Evolutionary conservation across 2,113 vertebrate genomes (phyloP).

Genomic region (Mirza zaza): DNA sequence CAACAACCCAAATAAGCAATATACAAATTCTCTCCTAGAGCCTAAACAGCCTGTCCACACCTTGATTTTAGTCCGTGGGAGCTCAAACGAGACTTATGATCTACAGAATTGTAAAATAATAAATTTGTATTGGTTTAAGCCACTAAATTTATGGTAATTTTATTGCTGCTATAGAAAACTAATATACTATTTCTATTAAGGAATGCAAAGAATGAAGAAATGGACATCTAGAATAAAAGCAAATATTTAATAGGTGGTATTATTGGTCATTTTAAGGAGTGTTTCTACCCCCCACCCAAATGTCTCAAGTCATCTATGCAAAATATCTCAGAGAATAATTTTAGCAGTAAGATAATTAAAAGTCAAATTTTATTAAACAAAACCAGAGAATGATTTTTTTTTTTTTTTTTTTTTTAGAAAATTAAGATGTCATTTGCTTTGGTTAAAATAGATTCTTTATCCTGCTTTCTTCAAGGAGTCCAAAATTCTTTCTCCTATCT

Average conservation of each 20-base stretch:
- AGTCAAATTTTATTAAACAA: conserved; percentile 51
- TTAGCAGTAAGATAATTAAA: conserved; percentile 35
- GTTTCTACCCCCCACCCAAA: neutral
- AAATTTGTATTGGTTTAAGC: neutral
- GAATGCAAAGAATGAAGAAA: neutral
- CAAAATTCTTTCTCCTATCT: conserved; percentile 26
- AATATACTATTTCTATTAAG: neutral
- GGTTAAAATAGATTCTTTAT: conserved; percentile 27
- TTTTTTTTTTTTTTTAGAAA: neutral
- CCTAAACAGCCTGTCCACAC: neutral
- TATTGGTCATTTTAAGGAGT: neutral
- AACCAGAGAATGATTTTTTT: neutral
- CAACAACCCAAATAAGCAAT: neutral
- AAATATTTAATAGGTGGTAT: neutral
- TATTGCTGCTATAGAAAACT: neutral
- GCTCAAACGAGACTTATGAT: neutral
- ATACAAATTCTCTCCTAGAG: neutral
- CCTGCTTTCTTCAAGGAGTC: conserved; percentile 7
- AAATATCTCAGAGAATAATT: neutral
- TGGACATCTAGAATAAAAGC: neutral
- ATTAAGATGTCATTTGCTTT: conserved; percentile 28
- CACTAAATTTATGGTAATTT: neutral
- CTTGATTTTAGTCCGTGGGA: neutral
- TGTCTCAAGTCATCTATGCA: neutral
- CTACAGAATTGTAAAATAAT: neutral